Conservation (phyloP, 1,140 invertebrate species). For the Octopus sinensis region DNA sequence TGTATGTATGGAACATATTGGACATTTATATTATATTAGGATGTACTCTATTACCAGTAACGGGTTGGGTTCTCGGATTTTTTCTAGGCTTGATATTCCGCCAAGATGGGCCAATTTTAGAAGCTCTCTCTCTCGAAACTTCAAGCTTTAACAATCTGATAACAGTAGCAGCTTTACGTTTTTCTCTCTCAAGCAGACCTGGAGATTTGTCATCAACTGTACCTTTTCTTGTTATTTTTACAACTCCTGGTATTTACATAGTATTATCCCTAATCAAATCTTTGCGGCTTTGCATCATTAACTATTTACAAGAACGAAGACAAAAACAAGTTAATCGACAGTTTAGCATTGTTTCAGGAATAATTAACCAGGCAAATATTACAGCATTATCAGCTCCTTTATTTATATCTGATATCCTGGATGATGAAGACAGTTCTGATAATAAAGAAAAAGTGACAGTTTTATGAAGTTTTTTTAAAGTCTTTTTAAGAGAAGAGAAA, state of each 20-base stretch:
- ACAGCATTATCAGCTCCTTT: slow-evolving; percentile 49
- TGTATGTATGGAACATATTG: slow-evolving; percentile 51
- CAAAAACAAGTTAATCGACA: slow-evolving; percentile 37
- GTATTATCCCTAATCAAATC: slow-evolving; percentile 40
- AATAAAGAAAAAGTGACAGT: slow-evolving; percentile 27
- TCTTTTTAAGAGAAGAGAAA: no score
- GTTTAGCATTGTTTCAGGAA: slow-evolving; percentile 47
- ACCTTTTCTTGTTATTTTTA: slow-evolving; percentile 52
- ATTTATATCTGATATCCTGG: slow-evolving; percentile 45
- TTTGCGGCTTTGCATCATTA: slow-evolving; percentile 31
- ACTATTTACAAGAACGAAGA: slow-evolving; percentile 39
- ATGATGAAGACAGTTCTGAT: slow-evolving; percentile 39
- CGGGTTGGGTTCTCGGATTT: slow-evolving; percentile 42
- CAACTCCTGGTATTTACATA: slow-evolving; percentile 48
- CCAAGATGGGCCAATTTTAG: slow-evolving; percentile 40
- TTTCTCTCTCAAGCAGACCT: slow-evolving; percentile 44
- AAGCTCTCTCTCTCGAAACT: slow-evolving; percentile 49
- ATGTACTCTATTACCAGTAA: slow-evolving; percentile 44
- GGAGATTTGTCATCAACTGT: slow-evolving; percentile 46
- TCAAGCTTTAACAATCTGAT: slow-evolving; percentile 50
- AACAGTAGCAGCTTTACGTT: slow-evolving; percentile 45
- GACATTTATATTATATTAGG: slow-evolving; percentile 40
- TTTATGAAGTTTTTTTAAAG: slow-evolving; percentile 24
- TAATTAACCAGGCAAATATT: slow-evolving; percentile 49
- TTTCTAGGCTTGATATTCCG: slow-evolving; percentile 38